Conservation (phyloP, 2,888 invertebrate species). For the Eristalis tenax region DNA sequence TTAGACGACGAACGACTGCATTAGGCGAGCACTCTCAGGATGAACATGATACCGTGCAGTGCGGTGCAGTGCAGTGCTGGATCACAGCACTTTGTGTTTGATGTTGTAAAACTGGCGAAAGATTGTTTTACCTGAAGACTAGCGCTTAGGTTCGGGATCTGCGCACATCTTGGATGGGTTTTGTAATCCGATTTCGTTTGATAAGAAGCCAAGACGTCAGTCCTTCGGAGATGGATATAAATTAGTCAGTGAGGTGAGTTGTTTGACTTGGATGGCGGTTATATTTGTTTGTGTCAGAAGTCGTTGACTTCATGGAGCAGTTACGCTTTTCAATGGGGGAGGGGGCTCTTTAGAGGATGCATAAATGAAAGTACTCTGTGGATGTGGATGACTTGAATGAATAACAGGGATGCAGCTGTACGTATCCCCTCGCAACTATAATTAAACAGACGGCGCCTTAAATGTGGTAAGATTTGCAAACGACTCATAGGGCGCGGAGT, state of each 20-base stretch:
- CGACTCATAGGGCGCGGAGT: too few relatives aligned
- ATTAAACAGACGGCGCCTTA: too few relatives aligned
- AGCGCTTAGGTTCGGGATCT: slow-evolving; percentile 7
- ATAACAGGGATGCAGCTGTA: too few relatives aligned
- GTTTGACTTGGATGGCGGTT: background rate
- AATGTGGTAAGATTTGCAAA: too few relatives aligned
- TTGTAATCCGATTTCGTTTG: slow-evolving; percentile 19
- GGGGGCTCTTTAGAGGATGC: background rate
- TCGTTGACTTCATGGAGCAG: background rate
- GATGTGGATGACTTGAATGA: too few relatives aligned
- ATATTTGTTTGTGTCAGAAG: background rate
- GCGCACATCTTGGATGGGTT: slow-evolving; percentile 16
- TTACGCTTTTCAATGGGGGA: background rate
- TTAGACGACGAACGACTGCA: slow-evolving; percentile 42
- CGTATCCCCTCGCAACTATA: too few relatives aligned
- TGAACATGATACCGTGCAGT: slow-evolving; percentile 2
- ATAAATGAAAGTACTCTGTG: too few relatives aligned
- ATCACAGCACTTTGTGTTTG: slow-evolving; percentile 55
- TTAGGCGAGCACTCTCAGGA: slow-evolving; percentile 32
- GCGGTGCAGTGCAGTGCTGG: background rate
- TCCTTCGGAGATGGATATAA: background rate
- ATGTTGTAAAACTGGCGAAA: slow-evolving; percentile 45
- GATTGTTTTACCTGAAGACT: slow-evolving; percentile 25
- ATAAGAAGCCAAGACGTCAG: background rate
- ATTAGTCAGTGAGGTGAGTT: background rate